Evolutionary conservation across 2,888 invertebrate species (phyloP), one percentile per base, ranked within the genome.

Genomic region (Zaprionus lineosus): DNA sequence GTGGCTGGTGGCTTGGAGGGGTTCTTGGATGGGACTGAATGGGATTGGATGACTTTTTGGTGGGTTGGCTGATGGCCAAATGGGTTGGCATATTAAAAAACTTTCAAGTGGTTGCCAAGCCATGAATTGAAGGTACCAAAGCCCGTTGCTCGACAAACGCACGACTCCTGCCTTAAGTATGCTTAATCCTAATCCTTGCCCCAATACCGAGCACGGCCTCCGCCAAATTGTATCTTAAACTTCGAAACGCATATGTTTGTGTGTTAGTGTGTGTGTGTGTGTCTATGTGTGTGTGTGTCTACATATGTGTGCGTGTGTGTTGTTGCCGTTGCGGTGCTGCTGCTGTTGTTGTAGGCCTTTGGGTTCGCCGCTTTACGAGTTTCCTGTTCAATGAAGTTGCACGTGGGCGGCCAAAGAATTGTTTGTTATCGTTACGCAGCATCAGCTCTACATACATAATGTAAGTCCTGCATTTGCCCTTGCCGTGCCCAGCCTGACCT

Each of bases 371-470:
- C 67, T 82, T 82, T 82, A 82, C 67, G 83, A 82, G 78, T 70
- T 76, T 76, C 78, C 83, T 76, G 76, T 78, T 82, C 74, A 82
- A 82, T 78, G 83, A 67, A 78, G 74, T 67, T 74, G 82, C 71
- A 68, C 81, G 76, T 74, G 62, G 79, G 31, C 52, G 46, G 21
- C 57, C 51, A 39, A 60, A 31, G 60, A 71, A 69, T 56, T 60
- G 69, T 71, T 65, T 69, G 60, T 71, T 69, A 71, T 69, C 65
- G 51, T 48, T 71, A 52, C 47, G 55, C 69, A 67, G 66, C 70
- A 67, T 67, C 65, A 51, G 71, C 65, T 64, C 59, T 44, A 68
- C 71, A 68, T 59, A 70, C 70, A 57, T 63, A 63, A 63, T 67
- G 64, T 52, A 31, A 36, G 41, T 26, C 52, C 57, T 56, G 57